These are phyloP conservation scores for Aricia agestis DNA, from an alignment of 1,140 invertebrate species.

Conservation along the genomic window DNA sequence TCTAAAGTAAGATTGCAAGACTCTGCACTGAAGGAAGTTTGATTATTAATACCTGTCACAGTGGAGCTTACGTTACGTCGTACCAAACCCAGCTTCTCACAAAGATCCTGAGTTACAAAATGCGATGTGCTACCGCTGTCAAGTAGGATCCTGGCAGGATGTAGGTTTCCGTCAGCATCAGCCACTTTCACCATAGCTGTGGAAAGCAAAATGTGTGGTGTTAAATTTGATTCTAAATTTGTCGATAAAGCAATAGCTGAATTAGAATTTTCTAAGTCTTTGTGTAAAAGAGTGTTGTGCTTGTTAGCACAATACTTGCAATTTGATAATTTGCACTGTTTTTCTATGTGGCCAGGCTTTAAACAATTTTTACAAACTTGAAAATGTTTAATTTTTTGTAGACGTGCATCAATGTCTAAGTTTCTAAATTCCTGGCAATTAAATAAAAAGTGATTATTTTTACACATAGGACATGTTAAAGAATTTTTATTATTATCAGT, in stretches of 20 bases:
- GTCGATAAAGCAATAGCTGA: too few relatives aligned
- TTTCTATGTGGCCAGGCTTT: slow-evolving; percentile 24
- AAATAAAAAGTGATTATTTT: slow-evolving; percentile 23
- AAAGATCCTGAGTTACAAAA: slow-evolving; percentile 27
- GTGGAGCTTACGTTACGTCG: neutral
- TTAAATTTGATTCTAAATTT: too few relatives aligned
- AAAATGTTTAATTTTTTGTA: slow-evolving; percentile 25
- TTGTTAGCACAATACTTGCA: slow-evolving; percentile 25
- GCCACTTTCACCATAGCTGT: slow-evolving; percentile 35
- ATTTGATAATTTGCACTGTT: slow-evolving; percentile 25
- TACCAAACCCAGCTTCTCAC: slow-evolving; percentile 23
- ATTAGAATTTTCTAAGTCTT: neutral
- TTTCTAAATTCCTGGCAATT: slow-evolving; percentile 28
- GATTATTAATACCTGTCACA: slow-evolving; percentile 21
- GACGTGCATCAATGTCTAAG: slow-evolving; percentile 24
- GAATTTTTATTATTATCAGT: slow-evolving; percentile 11
- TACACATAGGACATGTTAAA: slow-evolving; percentile 21
- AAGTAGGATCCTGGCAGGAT: slow-evolving; percentile 28
- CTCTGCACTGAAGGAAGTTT: slow-evolving; percentile 30
- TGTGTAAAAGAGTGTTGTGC: slow-evolving; percentile 24
- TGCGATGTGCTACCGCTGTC: slow-evolving; percentile 33
- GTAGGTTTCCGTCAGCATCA: slow-evolving; percentile 18
- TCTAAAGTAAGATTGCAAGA: slow-evolving; percentile 34
- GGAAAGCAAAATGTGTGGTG: slow-evolving; percentile 28
- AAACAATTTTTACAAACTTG: slow-evolving; percentile 35